These are phyloP conservation scores for Psix sp. DNA, from an alignment of 1,140 invertebrate genomes.

Conservation along the genomic window DNA sequence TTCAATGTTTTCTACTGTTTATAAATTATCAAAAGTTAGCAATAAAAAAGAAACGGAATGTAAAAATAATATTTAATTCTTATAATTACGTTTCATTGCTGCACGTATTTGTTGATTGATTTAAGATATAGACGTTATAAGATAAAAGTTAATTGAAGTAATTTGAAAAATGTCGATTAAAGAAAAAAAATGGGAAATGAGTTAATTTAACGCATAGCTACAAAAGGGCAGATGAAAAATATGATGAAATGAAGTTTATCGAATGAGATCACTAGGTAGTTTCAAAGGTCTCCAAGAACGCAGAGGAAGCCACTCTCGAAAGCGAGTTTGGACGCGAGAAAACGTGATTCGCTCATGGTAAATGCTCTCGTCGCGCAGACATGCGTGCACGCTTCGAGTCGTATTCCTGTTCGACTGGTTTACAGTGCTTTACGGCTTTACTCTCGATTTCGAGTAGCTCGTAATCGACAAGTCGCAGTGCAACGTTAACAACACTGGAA, in stretches of 20 bases:
- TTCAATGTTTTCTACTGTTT: no score
- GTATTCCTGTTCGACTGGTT: constrained; percentile 60
- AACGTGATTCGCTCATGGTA: constrained; percentile 48
- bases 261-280: constrained; percentile 10
- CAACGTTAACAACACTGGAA: constrained; percentile 54
- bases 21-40: no score
- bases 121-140: no score
- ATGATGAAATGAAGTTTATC: no score
- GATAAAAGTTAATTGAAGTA: no score
- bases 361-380: constrained; percentile 39
- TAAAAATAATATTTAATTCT: no score
- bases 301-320: constrained; percentile 30
- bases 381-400: constrained; percentile 39
- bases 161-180: no score
- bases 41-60: no score
- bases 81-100: no score
- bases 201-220: background rate
- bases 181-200: background rate
- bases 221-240: no score
- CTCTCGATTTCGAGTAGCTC: constrained; percentile 61
- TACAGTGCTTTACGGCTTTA: constrained; percentile 60
- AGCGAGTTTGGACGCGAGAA: constrained; percentile 59
- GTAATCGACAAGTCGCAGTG: constrained; percentile 54
- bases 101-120: no score
- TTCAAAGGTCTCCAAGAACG: constrained; percentile 16